Percentiles rank a stretch among this genome's conserved stretches.
Evolutionary conservation across 2,113 vertebrate genomes (phyloP).

Genomic region (Nipponia nippon): DNA sequence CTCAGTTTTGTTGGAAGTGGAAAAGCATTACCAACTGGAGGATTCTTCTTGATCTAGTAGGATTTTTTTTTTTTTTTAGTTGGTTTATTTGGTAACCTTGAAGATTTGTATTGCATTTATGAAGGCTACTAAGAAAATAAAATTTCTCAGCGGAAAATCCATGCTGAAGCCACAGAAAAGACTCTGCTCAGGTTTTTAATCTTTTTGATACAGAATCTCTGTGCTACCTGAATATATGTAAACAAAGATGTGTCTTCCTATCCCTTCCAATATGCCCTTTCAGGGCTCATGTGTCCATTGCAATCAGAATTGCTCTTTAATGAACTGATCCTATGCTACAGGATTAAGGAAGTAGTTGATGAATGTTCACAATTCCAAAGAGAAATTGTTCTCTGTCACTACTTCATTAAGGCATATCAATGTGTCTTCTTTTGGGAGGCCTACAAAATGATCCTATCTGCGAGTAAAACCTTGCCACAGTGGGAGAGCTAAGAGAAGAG

Average conservation of each 20-base stretch:
- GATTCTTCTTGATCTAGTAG: not conserved
- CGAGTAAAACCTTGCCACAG: not conserved
- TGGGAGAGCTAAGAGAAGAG: not conserved
- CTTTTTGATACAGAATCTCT: not conserved
- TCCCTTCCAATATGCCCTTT: not conserved
- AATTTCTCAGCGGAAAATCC: not conserved
- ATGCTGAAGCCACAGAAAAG: not conserved
- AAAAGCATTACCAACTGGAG: not conserved
- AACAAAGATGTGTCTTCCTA: not conserved
- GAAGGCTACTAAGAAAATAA: not conserved
- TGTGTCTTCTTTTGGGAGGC: not conserved
- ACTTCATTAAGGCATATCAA: not conserved
- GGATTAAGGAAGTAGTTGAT: not conserved
- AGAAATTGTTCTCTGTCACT: not conserved
- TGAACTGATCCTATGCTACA: not conserved
- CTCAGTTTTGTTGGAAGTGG: not conserved
- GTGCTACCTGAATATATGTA: not conserved
- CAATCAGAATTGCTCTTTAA: not conserved
- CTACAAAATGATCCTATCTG: not conserved
- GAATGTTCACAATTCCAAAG: not conserved
- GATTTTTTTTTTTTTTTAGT: not conserved
- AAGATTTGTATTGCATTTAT: not conserved
- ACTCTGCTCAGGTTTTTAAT: not conserved
- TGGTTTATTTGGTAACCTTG: not conserved
- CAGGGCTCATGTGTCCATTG: not conserved